Evolutionary conservation across 2,888 invertebrate genomes (phyloP), one percentile per base, ranked within the genome.

Genomic region (Cantharis flavilabris): DNA sequence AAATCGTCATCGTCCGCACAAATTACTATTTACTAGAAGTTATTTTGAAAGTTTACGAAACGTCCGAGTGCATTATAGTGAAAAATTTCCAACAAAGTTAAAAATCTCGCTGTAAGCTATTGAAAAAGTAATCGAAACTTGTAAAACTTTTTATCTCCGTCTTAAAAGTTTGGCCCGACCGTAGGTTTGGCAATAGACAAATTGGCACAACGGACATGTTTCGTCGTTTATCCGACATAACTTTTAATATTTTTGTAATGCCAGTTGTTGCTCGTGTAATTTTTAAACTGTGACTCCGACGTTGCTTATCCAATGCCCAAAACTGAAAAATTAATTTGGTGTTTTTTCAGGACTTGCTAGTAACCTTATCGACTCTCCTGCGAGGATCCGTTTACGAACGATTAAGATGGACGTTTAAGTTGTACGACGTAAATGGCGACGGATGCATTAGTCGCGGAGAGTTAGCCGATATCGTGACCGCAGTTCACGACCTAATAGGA

Each of bases 381-480:
- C 92, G 98, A 9, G 98, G 98, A 5, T 97, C 96, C 1, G 94
- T 97, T 20, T 97, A 97, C 88, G 98, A 98, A 89, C 94, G 98
- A 80, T 92, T 98, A 69, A 93, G 97, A 85, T 98, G 98, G 98
- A 97, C 98, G 14, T 99, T 99, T 90, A 95, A 96, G 83, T 90
- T 99, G 76, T 99, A 98, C 89, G 98, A 98, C 89, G 94, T 98
- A 80, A 98, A 98, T 86, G 97, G 97, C 0, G 98, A 98, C 87
- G 98, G 98, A 0, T 96, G 97, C 86, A 98, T 98, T 86, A 97
- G 97, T 72, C 92, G 96, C 82, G 91, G 94, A 82, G 98, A 98
- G 89, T 91, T 98, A 83, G 93, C 94, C 3, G 96, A 98, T 89
- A 96, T 97, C 79, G 94, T 96, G 64, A 90, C 92, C 78, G 97